A percentile compares a stretch with the other conserved stretches of the same genome.
Evolutionary conservation across 2,888 invertebrate species (phyloP).

Genomic region (Resseliella maxima): DNA sequence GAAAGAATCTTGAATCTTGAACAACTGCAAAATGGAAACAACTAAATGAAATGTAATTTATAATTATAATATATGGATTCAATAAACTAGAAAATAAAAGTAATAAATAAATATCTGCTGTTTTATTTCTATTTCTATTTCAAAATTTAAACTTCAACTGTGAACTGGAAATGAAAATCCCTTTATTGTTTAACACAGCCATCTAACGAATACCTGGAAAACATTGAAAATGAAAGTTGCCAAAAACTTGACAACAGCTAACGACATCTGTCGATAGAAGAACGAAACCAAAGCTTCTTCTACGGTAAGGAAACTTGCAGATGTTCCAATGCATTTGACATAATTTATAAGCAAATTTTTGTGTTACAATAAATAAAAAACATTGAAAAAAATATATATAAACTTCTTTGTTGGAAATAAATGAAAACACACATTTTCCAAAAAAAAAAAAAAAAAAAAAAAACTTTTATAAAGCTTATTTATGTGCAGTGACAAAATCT

Average conservation of each 20-base stretch:
- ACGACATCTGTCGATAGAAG: conserved; percentile 29
- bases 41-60: conserved; percentile 53
- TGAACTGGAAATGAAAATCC: not conserved
- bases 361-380: no score
- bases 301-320: not conserved
- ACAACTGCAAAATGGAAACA: not conserved
- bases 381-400: no score
- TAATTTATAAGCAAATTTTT: no score
- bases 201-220: not conserved
- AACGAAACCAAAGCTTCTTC: not conserved
- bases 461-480: not conserved
- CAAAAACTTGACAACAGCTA: not conserved
- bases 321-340: not conserved
- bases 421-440: not conserved
- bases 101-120: not conserved
- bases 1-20: conserved; percentile 7
- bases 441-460: not conserved
- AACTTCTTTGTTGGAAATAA: not conserved
- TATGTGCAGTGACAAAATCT: not conserved
- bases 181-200: not conserved
- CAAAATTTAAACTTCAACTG: not conserved
- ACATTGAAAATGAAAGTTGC: not conserved
- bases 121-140: not conserved
- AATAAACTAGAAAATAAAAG: conserved; percentile 47
- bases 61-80: conserved; percentile 53